Percentiles rank a stretch among this genome's conserved stretches.
Evolutionary conservation across 2,797 vertebrate species (phyloP).

Genomic region (Allobates femoralis): DNA sequence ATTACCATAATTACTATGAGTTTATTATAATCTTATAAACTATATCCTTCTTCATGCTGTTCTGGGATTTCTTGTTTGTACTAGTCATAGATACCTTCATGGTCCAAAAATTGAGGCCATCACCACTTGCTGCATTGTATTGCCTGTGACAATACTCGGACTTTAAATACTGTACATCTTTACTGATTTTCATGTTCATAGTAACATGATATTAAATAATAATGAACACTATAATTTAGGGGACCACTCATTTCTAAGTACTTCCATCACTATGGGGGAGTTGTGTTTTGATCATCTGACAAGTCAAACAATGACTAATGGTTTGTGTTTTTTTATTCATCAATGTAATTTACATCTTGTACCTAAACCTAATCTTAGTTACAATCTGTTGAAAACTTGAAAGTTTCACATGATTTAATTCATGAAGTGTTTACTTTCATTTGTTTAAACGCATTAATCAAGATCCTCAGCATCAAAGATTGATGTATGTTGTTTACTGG

Average conservation of each 20-base stretch:
- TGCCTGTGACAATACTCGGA: not conserved
- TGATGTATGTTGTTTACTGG: conserved; percentile 10
- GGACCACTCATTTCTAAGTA: not conserved
- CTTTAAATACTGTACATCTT: not conserved
- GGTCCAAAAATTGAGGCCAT: not conserved
- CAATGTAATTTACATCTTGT: not conserved
- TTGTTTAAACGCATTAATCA: conserved; percentile 39
- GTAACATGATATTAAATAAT: not conserved
- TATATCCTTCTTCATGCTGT: not conserved
- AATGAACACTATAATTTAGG: not conserved
- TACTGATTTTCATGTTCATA: not conserved
- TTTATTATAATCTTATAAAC: too few species aligned
- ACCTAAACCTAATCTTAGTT: not conserved
- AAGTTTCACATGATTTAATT: not conserved
- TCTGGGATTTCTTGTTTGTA: not conserved
- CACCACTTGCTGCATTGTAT: not conserved
- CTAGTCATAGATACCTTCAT: not conserved
- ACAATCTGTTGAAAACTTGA: not conserved
- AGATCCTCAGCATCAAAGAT: not conserved
- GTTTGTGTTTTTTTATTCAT: conserved; percentile 17
- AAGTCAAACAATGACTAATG: conserved; percentile 31
- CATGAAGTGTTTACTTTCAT: conserved; percentile 18
- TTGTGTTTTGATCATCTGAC: conserved; percentile 11
- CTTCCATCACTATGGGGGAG: not conserved
- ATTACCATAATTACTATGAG: too few species aligned